Percentiles rank a stretch among this genome's conserved stretches.
These are phyloP conservation scores for Lycaena phlaeas DNA, from an alignment of 2,888 invertebrate genomes.

Conservation along the genomic window DNA sequence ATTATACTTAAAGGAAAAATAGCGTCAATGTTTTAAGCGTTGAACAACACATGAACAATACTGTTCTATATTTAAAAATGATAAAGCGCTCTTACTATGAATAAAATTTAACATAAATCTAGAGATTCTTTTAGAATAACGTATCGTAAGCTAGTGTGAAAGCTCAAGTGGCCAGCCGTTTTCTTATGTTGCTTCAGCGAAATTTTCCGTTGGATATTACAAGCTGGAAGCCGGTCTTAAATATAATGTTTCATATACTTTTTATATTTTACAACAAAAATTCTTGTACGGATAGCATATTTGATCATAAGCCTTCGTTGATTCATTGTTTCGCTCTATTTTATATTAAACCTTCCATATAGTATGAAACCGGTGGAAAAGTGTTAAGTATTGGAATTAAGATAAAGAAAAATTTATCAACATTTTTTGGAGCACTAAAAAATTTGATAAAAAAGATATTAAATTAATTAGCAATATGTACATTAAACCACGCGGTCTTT, in stretches of 20 bases:
- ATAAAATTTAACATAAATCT: conserved; percentile 17
- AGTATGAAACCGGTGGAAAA: no score
- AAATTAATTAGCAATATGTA: no score
- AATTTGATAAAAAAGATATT: no score
- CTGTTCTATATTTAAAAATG: conserved; percentile 1
- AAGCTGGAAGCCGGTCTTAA: conserved; percentile 21
- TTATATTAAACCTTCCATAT: no score
- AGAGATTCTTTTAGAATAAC: conserved; percentile 28
- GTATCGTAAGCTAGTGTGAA: conserved; percentile 30
- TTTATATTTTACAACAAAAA: not conserved
- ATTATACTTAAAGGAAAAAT: no score
- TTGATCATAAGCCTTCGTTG: not conserved
- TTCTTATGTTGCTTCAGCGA: conserved; percentile 23
- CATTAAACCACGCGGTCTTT: no score
- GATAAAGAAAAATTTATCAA: no score
- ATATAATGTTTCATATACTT: conserved; percentile 29
- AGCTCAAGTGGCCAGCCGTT: conserved; percentile 35
- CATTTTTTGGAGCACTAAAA: no score
- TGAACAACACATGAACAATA: no score
- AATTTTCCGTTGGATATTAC: conserved; percentile 24
- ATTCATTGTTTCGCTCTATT: no score
- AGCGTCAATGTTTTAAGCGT: not conserved
- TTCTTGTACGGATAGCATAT: not conserved
- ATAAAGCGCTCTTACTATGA: conserved; percentile 7
- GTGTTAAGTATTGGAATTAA: no score